Percentiles rank a stretch among this genome's conserved stretches.
Conservation (phyloP, 1,140 invertebrate species). For the Camponotus vicinus region DNA sequence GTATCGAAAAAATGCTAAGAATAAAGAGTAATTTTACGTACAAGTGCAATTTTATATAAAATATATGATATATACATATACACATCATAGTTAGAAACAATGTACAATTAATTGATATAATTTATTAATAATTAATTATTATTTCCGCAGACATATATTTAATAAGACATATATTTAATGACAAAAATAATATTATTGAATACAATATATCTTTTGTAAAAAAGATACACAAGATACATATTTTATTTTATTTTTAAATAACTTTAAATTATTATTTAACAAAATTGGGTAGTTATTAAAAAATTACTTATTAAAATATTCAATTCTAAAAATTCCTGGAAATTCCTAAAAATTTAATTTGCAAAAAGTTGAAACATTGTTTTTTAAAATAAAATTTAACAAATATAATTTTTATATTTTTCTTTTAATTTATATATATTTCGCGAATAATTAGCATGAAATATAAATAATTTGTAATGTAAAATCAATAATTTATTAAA, state of each 20-base stretch:
- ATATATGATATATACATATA: not conserved
- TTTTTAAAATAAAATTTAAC: not conserved
- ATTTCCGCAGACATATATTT: not conserved
- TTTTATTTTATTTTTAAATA: not conserved
- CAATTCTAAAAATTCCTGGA: too few relatives aligned
- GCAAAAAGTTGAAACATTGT: not conserved
- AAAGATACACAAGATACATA: not conserved
- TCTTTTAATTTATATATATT: not conserved
- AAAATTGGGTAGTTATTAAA: not conserved
- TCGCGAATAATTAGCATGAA: not conserved
- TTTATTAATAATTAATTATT: slow-evolving; percentile 7
- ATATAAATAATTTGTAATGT: not conserved
- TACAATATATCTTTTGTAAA: not conserved
- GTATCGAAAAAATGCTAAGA: slow-evolving; percentile 49
- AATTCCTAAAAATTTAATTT: not conserved
- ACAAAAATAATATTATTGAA: not conserved
- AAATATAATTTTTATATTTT: not conserved
- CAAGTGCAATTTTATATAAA: not conserved
- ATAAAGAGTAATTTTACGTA: slow-evolving; percentile 47
- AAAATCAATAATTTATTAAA: too few relatives aligned
- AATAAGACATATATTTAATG: not conserved
- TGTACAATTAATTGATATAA: not conserved
- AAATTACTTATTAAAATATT: not conserved
- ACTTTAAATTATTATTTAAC: not conserved
- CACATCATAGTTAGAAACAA: slow-evolving; percentile 1